Evolutionary conservation across 1,140 invertebrate genomes (phyloP), one percentile per base, ranked within the genome.

Genomic region (Steinernema khuongi): DNA sequence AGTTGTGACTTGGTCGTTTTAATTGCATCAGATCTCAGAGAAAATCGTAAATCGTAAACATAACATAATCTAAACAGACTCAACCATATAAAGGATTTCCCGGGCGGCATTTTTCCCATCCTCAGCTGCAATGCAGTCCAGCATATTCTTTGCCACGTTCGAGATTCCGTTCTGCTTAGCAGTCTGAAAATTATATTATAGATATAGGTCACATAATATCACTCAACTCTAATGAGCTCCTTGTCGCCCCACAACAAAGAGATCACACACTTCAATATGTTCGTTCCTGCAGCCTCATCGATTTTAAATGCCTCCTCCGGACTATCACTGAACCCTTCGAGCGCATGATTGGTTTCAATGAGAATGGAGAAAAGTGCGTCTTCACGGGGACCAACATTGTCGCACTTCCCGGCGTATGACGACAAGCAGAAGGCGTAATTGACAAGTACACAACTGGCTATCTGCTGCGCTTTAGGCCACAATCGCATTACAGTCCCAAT

Each of bases 111-210:
- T 67, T 29, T 72, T 22, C 41, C n/a, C 22, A n/a, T 14, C 70
- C 70, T 44, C 32, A 44, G 19, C n/a, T 1, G 68, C n/a, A 32
- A 31, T 26, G 43, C 31, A 68, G 31, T 76, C 26, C 33, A 11
- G 2, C n/a, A 29, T 7, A 1, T 2, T 70, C 26, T 14, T 41
- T 72, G 22, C 22, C 11, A n/a, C 19, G 67, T 19, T 72, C 36
- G n/a, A 11, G 7, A 41, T 7, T 41, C 67, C 71, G 22, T 73
- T 72, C 1, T 76, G 18, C 68, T 2, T 32, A n/a, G 29, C 19
- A 60, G 18, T 26, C 33, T 19, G 28, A 60, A 30, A 77, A 33
- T 67, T 11, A 29, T 7, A 7, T 18, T 18, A 11, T 18, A 67
- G n/a, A 29, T 67, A 7, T 67, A 41, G 7, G 36, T n/a, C n/a